Conservation (phyloP, 2,888 invertebrate species). For the Anthrax anthrax region DNA sequence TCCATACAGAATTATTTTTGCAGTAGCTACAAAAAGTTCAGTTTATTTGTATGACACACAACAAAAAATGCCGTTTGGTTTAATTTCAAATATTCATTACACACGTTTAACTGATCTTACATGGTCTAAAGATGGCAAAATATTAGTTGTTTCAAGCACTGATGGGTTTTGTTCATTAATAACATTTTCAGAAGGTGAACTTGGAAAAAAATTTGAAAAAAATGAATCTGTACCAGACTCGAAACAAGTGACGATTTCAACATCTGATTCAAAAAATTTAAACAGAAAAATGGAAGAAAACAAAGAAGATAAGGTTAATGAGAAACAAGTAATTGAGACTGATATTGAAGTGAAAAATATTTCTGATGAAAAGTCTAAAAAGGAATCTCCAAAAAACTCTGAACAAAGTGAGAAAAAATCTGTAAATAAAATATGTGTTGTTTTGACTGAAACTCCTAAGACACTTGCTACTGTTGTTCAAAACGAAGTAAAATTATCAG, state of each 20-base stretch:
- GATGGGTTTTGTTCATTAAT: conserved; percentile 83
- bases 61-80: conserved; percentile 62
- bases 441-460: too few relatives aligned
- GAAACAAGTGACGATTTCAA: neutral
- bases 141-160: conserved; percentile 67
- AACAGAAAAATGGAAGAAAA: neutral
- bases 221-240: neutral
- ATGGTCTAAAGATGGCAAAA: conserved; percentile 69
- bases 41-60: conserved; percentile 82
- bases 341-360: neutral
- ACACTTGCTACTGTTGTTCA: too few relatives aligned
- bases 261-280: too few relatives aligned
- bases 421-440: too few relatives aligned
- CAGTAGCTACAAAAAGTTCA: conserved; percentile 77
- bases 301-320: neutral
- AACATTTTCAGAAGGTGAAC: conserved; percentile 57
- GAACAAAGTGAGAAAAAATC: too few relatives aligned
- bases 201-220: conserved; percentile 40
- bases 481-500: neutral
- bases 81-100: conserved; percentile 74
- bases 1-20: conserved; percentile 74
- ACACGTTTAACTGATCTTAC: conserved; percentile 76
- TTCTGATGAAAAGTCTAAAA: neutral
- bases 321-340: neutral
- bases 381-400: neutral